Base-by-base conservation (phyloP, 2,113 vertebrate genomes). In the Martes martes region DNA sequence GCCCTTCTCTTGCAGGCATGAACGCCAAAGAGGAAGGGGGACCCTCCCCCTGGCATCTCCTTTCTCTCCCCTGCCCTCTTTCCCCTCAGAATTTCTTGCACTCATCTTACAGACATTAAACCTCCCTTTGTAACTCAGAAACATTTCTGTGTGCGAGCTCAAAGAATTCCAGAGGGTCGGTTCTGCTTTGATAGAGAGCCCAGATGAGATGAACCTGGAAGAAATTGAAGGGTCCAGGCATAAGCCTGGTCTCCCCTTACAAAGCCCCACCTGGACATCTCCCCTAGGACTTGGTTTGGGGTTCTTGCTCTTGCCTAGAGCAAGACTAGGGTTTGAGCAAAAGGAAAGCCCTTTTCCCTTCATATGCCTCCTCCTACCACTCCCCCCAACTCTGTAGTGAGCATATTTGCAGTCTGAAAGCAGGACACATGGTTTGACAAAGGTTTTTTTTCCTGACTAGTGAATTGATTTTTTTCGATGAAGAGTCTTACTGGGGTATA, bases 401-500 rank as follows among this genome's bases (percentile, higher is more conserved):
- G 42, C 45, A 4, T 36, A 81, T 82, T 95, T 71, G 33, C 42
- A 94, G 13, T 39, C 39, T 55, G 61, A 78, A 95, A 59, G 74
- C n/a, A 59, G 42, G 73, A 83, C 67, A 42, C 19, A 7, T 63
- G 26, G 59, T 84, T 82, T 59, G n/a, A 91, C 67, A 92, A 95
- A 89, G 55, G 74, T 19, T 55, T 86, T 63, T 24, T 82, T 93
- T 59, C 47, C 87, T 67, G 74, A 69, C 65, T 90, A 23, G 67
- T 80, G 74, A 92, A 88, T 92, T 91, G 76, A 79, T 91, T 84
- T 95, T 76, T 94, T 94, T 90, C 94, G 91, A 50, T 45, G 36
- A 94, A 94, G 74, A 94, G 50, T 81, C 93, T 96, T 92, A n/a
- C 81, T 91, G 71, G 63, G 21, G 4, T 95, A 85, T 63, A 96